Base-by-base conservation (phyloP, 2,797 vertebrate species). In the Sciurus vulgaris region DNA sequence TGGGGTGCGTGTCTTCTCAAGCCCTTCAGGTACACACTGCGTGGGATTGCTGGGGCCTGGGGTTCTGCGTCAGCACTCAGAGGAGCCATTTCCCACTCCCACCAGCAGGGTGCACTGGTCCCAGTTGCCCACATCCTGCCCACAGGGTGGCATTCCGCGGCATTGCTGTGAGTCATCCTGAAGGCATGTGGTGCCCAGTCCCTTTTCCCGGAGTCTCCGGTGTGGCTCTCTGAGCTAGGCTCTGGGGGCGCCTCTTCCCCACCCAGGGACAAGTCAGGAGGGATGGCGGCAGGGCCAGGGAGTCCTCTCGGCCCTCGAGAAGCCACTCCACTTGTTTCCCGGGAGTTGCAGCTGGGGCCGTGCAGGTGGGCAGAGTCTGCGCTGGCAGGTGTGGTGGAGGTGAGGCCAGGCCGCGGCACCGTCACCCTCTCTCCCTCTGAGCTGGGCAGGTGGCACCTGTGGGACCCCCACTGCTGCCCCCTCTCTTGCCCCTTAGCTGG, bases 111-210 rank as follows among this genome's bases (percentile, higher is more conserved):
- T 14, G 11, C 13, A 20, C 18, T 26, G 47, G n/a, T 7, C 28
- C 49, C 7, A 0, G 4, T 12, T 30, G 28, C 83, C 35, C 41
- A 2, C 63, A 2, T 14, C n/a, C 38, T 24, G 11, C 15, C 83
- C 35, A 26, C n/a, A 5, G 9, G 3, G 18, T 2, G 17, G 22
- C 1, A 22, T 38, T 15, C 14, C n/a, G 1, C 12, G 5, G 20
- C 18, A 51, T 18, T 5, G 14, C 9, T 20, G 30, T 1, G 9
- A 35, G 49, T n/a, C n/a, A 30, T 11, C 33, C 83, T 28, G 13
- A 11, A 0, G 38, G 18, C 12, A 2, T 5, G 35, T 3, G 5
- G 26, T 9, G 41, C 18, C 59, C 70, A 3, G 5, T 26, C 56
- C 38, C 12, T n/a, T 6, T 67, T 18, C n/a, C 30, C n/a, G 33